Base-by-base conservation (phyloP, 35 echinoderm and acorn worm genomes). In the Apostichopus californicus region DNA sequence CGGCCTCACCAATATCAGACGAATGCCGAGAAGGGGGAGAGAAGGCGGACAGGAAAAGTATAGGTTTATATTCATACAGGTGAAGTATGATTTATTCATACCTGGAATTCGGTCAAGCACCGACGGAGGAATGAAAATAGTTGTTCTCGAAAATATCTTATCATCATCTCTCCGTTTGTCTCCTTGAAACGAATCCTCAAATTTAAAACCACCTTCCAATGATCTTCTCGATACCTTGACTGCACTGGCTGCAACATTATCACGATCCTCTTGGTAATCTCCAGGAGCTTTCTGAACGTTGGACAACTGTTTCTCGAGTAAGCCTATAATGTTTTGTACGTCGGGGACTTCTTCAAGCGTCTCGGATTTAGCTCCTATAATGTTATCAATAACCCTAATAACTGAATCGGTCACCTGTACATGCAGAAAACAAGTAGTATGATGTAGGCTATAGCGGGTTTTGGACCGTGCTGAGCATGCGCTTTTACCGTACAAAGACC, bases 351-450 rank as follows among this genome's bases (percentile, higher is more conserved):
- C 11, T 17, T 83, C 56, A 34, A 56, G 9, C 12, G 20, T 55
- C 10, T 83, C 80, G 10, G 52, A 20, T 53, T 83, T 53, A 13
- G 21, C 20, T 5, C 55, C 80, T 53, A 83, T 55, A 0, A 83
- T 57, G 28, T 54, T n/a, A 83, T 83, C 56, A 55, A 83, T 83
- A 3, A 83, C 80, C 5, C 80, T 46, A 55, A 83, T 57, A 9
- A 83, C 80, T 56, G 80, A 54, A 53, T 83, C 80, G 7, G 80
- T 83, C 4, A 83, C 8, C 80, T 83, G 28, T 54, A 61, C 12
- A 61, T 9, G 12, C 6, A 61, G 8, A 61, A 9, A 12, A 61
- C 58, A 12, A 61, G 12, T 12, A 61, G 34, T 61, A 61, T 61
- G 58, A 61, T 61, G 58, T 61, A 61, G 58, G 58, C 8, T 61